A percentile compares a stretch with the other conserved stretches of the same genome.
phyloP scores from a whole-genome alignment of 2,888 invertebrate species.

The Andrena trimmerana region DNA sequence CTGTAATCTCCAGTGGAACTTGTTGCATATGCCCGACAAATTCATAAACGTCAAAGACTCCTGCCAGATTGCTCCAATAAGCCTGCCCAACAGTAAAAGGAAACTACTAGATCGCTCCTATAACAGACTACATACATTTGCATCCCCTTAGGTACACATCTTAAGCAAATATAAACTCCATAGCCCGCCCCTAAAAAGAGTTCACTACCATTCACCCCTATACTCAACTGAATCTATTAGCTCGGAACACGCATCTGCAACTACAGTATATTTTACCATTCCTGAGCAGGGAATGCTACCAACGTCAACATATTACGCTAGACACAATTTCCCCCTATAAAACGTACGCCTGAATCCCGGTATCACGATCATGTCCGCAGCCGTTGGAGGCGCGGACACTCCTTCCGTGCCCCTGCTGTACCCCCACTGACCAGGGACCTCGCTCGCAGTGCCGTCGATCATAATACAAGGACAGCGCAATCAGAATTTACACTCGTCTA shows the following conservation, averaged over 20 bases:
- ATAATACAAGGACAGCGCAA: constrained; percentile 46
- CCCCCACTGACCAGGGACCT: constrained; percentile 5
- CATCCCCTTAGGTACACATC: constrained; percentile 48
- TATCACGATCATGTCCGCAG: background rate
- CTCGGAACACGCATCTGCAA: constrained; percentile 21
- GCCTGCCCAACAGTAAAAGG: constrained; percentile 10
- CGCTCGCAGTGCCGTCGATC: constrained; percentile 43
- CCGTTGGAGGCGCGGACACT: background rate
- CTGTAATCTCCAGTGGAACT: constrained; percentile 19
- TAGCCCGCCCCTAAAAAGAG: constrained; percentile 32
- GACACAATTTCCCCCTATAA: background rate
- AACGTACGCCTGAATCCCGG: no score
- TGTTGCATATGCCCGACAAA: constrained; percentile 31
- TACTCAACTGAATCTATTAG: constrained; percentile 54
- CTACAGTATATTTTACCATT: constrained; percentile 13
- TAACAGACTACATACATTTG: constrained; percentile 17
- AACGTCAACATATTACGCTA: background rate
- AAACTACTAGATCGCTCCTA: constrained; percentile 29
- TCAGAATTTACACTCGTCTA: constrained; percentile 59
- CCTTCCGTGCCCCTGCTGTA: background rate
- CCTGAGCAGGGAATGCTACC: background rate
- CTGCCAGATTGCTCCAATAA: constrained; percentile 20
- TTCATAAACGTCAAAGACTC: constrained; percentile 16
- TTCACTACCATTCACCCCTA: constrained; percentile 52
- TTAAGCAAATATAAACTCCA: constrained; percentile 44